Conservation (phyloP, 2,888 invertebrate genomes). For the Acronicta psi region DNA sequence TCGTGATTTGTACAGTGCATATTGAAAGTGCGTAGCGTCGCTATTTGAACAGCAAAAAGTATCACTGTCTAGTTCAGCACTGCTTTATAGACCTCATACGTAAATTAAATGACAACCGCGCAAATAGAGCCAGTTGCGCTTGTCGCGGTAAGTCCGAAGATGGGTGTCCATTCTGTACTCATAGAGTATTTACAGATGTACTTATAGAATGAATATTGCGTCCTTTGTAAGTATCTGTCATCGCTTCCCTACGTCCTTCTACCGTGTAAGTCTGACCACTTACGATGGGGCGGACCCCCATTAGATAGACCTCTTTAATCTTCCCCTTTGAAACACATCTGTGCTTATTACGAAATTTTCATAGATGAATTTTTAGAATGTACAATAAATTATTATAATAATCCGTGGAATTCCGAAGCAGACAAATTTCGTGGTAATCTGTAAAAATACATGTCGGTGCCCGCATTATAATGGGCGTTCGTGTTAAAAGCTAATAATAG, state of each 20-base stretch:
- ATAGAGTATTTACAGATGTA: no score
- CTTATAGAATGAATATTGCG: no score
- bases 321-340: not conserved
- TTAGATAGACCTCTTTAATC: no score
- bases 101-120: not conserved
- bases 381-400: no score
- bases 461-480: conserved; percentile 8
- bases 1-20: conserved; percentile 7
- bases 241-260: no score
- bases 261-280: no score
- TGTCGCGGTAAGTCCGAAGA: not conserved
- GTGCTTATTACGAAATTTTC: no score
- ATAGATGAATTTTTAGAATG: no score
- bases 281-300: no score
- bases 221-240: no score
- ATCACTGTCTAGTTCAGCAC: not conserved
- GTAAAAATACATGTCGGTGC: conserved; percentile 12
- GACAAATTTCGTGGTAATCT: conserved; percentile 13
- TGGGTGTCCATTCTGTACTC: not conserved
- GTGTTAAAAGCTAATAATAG: conserved; percentile 10
- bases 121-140: not conserved
- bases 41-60: not conserved
- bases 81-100: not conserved
- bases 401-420: not conserved
- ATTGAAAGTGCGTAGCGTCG: not conserved